A percentile compares a stretch with the other conserved stretches of the same genome.
Evolutionary conservation across 1,140 invertebrate species (phyloP).

Genomic region (Lasaia peninsularis): DNA sequence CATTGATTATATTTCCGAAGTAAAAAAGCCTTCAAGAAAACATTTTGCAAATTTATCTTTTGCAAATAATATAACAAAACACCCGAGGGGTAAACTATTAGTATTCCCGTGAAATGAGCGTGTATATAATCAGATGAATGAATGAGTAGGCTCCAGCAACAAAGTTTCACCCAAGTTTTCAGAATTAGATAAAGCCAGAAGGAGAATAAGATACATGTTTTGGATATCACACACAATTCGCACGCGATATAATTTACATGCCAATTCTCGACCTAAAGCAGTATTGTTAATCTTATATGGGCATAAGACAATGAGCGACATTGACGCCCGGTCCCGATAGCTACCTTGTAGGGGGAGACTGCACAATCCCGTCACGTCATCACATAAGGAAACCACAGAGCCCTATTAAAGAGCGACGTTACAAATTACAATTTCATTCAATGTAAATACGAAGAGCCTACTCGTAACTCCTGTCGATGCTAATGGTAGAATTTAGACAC

Average conservation of each 20-base stretch:
- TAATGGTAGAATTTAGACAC: constrained; percentile 61
- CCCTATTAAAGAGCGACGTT: constrained; percentile 51
- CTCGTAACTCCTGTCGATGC: constrained; percentile 44
- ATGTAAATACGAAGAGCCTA: constrained; percentile 58
- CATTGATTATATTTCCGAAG: too few relatives aligned
- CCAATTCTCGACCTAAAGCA: constrained; percentile 21
- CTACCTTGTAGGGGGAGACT: constrained; percentile 41
- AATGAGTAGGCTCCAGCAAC: constrained; percentile 9
- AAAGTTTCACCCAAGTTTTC: constrained; percentile 8
- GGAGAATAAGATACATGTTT: constrained; percentile 9
- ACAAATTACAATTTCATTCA: constrained; percentile 74
- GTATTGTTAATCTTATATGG: constrained; percentile 44
- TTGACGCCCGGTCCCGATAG: constrained; percentile 42
- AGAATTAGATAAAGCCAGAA: constrained; percentile 7
- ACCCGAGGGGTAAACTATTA: constrained; percentile 2
- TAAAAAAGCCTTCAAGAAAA: neutral
- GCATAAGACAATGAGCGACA: constrained; percentile 38
- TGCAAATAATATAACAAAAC: constrained; percentile 2
- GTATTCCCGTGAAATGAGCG: constrained; percentile 2
- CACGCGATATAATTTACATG: constrained; percentile 21
- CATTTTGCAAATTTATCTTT: neutral
- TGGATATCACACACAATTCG: constrained; percentile 16
- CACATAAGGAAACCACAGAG: constrained; percentile 50
- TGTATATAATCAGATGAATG: constrained; percentile 10
- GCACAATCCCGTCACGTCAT: constrained; percentile 45